Percentiles rank a stretch among this genome's conserved stretches.
Conservation (phyloP, 2,888 invertebrate genomes). For the Erebia palarica region DNA sequence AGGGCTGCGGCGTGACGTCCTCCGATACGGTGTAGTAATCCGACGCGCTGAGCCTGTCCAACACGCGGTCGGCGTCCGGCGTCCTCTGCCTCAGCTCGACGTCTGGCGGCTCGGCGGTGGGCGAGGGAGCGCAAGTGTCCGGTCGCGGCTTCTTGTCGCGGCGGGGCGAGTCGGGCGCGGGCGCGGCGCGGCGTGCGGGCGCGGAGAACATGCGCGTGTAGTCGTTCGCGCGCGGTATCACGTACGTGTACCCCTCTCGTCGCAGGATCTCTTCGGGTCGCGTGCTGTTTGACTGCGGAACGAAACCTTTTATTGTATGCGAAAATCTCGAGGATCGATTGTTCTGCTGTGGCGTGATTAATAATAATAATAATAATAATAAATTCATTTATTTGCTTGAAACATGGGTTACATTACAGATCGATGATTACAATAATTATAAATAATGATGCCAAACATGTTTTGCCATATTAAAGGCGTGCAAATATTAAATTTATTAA, state of each 20-base stretch:
- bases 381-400: no score
- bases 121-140: conserved; percentile 39
- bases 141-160: conserved; percentile 75
- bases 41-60: conserved; percentile 73
- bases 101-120: conserved; percentile 43
- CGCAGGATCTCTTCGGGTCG: conserved; percentile 68
- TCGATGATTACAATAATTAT: no score
- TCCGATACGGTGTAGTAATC: conserved; percentile 78
- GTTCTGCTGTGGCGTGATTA: no score
- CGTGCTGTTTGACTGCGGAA: conserved; percentile 46
- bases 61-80: conserved; percentile 47
- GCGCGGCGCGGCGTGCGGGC: conserved; percentile 68
- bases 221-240: conserved; percentile 82
- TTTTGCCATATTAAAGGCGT: no score
- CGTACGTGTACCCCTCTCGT: conserved; percentile 80
- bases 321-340: no score
- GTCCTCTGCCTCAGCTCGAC: conserved; percentile 61
- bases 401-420: no score
- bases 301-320: neutral
- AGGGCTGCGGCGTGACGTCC: conserved; percentile 76
- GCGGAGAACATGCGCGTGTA: conserved; percentile 80
- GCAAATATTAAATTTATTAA: no score
- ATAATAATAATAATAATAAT: no score
- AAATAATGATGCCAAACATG: no score
- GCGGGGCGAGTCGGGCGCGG: conserved; percentile 72